Conservation (phyloP, 2,113 vertebrate genomes). For the Gopherus evgoodei region DNA sequence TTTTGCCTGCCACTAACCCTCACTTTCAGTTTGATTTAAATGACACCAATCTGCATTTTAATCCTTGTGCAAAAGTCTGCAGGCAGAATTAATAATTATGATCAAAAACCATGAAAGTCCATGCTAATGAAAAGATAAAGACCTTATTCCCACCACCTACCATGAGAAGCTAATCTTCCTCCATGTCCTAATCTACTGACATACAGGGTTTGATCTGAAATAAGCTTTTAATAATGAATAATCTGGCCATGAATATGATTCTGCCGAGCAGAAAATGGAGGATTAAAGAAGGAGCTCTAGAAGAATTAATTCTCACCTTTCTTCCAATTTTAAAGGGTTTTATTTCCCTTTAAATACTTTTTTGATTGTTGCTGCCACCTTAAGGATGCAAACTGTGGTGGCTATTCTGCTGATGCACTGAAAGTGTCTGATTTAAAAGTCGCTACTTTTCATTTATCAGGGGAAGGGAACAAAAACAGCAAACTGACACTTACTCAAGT, state of each 20-base stretch:
- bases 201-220: constrained; percentile 69
- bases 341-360: not conserved
- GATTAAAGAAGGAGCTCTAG: constrained; percentile 65
- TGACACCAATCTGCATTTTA: constrained; percentile 63
- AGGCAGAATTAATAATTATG: constrained; percentile 76
- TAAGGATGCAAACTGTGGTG: constrained; percentile 21
- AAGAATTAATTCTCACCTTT: constrained; percentile 44
- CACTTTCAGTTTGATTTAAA: constrained; percentile 48
- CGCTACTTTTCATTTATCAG: not conserved
- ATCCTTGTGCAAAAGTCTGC: constrained; percentile 54
- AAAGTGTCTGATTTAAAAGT: no score
- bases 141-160: constrained; percentile 70
- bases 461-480: not conserved
- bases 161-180: constrained; percentile 74
- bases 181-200: constrained; percentile 76
- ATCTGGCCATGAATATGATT: constrained; percentile 71
- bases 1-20: constrained; percentile 29
- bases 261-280: constrained; percentile 73
- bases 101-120: constrained; percentile 72
- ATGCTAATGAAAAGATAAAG: constrained; percentile 80
- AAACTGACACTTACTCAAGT: not conserved
- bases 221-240: constrained; percentile 82
- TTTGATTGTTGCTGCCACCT: constrained; percentile 58
- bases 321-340: not conserved
- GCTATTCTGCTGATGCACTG: not conserved